Conservation (phyloP, 2,888 invertebrate species). For the Ophion ventricosus region DNA sequence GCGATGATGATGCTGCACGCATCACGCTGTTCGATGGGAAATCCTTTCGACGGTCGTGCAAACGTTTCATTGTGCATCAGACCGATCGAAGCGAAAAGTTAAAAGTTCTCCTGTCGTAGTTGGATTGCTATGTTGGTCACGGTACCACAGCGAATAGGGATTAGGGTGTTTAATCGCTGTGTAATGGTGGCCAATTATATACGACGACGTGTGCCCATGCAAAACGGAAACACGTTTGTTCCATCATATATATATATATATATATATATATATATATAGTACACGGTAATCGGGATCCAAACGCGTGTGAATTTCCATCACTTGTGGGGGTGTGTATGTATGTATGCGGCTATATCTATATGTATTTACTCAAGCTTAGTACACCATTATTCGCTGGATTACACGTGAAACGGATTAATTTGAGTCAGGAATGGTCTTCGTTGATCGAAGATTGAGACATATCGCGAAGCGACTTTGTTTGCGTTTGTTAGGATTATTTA, state of each 20-base stretch:
- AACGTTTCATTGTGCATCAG: too few species aligned
- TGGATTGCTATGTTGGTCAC: slow-evolving; percentile 30
- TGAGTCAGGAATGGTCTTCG: too few species aligned
- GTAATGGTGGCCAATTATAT: slow-evolving; percentile 66
- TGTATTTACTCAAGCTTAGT: slow-evolving; percentile 13
- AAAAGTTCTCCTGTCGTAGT: too few species aligned
- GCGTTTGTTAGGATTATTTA: too few species aligned
- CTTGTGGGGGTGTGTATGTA: background rate
- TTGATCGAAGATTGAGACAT: too few species aligned
- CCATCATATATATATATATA: slow-evolving; percentile 18
- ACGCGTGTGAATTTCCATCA: slow-evolving; percentile 26
- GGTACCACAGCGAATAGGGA: slow-evolving; percentile 66
- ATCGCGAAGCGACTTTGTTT: too few species aligned
- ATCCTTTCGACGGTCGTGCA: too few species aligned
- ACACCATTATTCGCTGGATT: slow-evolving; percentile 33
- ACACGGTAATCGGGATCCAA: slow-evolving; percentile 6
- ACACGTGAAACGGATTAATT: background rate
- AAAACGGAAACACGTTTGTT: slow-evolving; percentile 35
- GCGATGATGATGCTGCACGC: too few species aligned
- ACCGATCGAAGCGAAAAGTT: too few species aligned
- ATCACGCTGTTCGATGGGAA: too few species aligned
- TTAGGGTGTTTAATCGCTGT: slow-evolving; percentile 70
- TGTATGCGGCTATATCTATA: too few species aligned
- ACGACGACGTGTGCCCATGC: slow-evolving; percentile 13
- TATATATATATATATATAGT: slow-evolving; percentile 11